Evolutionary conservation across 2,797 vertebrate species (phyloP), one percentile per base, ranked within the genome.

Genomic region (Pseudomugil tenellus): DNA sequence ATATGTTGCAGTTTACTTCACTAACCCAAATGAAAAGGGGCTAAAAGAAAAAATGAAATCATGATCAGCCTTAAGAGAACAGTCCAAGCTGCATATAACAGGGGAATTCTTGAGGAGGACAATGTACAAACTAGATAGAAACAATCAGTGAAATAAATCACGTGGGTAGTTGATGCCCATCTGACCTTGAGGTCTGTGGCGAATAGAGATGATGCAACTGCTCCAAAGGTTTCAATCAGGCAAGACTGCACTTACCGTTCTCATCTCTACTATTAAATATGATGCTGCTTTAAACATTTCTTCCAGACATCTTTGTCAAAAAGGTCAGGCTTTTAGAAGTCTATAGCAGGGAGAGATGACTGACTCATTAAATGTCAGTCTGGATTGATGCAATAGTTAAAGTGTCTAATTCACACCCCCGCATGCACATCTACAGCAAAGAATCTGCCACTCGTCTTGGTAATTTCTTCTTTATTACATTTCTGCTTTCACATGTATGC

Each of bases 261-360:
- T 32, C 55, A 68, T 29, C 9, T 43, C 29, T 52, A 23, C n/a
- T 52, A 67, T 77, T 80, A 68, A 59, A 75, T 53, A 66, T 83
- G 58, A 70, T 26, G 35, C 26, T 65, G 57, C 54, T 14, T 51
- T 26, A 25, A 28, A 52, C 29, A 61, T 49, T 37, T 41, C 48
- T 79, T 72, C 65, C 70, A 74, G 52, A 59, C 35, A 66, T 70
- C 58, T 31, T 19, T 28, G 48, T 58, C 25, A 7, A 11, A 83
- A 80, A 73, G 72, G 72, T 75, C 61, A 80, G 43, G 34, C 67
- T 76, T 78, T 72, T 56, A 76, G 46, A 74, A 41, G 17, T 1
- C 29, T 52, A 59, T 58, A 58, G 52, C 23, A 46, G n/a, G 59
- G 58, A 67, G 65, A 63, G 52, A 68, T 59, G 68, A 76, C 49